Percentiles rank a stretch among this genome's conserved stretches.
Evolutionary conservation across 2,113 vertebrate species (phyloP).

Genomic region (Myotis davidii): DNA sequence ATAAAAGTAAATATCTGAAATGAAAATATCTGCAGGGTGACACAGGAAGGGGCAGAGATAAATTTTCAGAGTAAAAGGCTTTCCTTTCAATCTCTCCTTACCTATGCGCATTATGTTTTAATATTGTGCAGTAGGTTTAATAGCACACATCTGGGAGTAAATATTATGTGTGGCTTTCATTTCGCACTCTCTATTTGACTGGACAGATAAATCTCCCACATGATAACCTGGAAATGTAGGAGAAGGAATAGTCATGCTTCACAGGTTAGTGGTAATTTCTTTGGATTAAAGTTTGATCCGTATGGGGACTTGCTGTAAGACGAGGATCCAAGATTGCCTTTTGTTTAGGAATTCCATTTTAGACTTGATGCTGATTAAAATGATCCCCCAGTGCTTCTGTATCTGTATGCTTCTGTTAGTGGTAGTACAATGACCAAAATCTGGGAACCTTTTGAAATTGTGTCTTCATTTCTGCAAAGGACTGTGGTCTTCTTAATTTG

Average conservation of each 20-base stretch:
- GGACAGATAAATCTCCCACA: neutral
- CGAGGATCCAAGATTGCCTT: neutral
- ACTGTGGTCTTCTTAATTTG: neutral
- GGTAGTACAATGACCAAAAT: neutral
- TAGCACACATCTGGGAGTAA: neutral
- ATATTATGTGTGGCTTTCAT: neutral
- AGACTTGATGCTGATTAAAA: conserved; percentile 23
- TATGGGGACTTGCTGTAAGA: neutral
- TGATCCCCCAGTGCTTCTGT: neutral
- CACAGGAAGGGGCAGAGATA: neutral
- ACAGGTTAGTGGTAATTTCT: neutral
- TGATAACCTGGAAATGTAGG: neutral
- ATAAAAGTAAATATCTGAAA: neutral
- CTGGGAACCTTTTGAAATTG: neutral
- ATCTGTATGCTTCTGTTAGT: neutral
- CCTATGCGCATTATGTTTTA: neutral
- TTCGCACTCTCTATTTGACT: neutral
- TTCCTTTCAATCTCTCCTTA: neutral
- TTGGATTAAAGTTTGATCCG: neutral
- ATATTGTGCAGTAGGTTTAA: neutral
- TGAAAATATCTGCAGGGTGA: neutral
- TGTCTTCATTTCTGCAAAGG: conserved; percentile 30
- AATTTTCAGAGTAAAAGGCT: neutral
- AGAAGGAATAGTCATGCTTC: neutral
- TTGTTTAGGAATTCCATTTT: conserved; percentile 42